These are phyloP conservation scores for Pammene aurita DNA, from an alignment of 2,888 invertebrate species.

Conservation along the genomic window DNA sequence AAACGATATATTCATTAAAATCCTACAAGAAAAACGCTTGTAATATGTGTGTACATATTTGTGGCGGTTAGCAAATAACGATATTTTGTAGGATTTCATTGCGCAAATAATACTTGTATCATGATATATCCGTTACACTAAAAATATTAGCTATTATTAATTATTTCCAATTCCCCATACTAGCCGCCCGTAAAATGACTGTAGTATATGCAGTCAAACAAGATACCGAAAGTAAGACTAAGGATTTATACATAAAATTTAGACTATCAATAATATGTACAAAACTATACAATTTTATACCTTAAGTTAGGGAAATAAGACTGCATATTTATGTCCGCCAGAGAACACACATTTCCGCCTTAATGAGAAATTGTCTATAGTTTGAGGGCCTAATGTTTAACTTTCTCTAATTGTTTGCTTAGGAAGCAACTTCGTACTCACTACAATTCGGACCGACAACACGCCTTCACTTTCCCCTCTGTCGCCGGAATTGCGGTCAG, in stretches of 20 bases:
- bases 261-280: conserved; percentile 11
- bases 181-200: no score
- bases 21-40: no score
- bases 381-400: conserved; percentile 68
- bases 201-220: no score
- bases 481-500: conserved; percentile 28
- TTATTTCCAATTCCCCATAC: no score
- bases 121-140: no score
- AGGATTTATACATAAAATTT: background rate
- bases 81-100: no score
- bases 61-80: no score
- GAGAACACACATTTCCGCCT: conserved; percentile 47
- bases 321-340: background rate
- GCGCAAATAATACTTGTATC: no score
- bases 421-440: conserved; percentile 55
- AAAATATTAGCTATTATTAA: no score
- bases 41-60: no score
- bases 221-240: background rate
- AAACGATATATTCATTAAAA: no score
- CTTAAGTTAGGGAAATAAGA: background rate
- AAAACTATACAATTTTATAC: background rate
- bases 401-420: conserved; percentile 75
- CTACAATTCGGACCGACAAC: conserved; percentile 50
- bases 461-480: conserved; percentile 16
- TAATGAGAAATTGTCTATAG: conserved; percentile 63